Base-by-base conservation (phyloP, 2,888 invertebrate genomes). In the Hyles lineata region DNA sequence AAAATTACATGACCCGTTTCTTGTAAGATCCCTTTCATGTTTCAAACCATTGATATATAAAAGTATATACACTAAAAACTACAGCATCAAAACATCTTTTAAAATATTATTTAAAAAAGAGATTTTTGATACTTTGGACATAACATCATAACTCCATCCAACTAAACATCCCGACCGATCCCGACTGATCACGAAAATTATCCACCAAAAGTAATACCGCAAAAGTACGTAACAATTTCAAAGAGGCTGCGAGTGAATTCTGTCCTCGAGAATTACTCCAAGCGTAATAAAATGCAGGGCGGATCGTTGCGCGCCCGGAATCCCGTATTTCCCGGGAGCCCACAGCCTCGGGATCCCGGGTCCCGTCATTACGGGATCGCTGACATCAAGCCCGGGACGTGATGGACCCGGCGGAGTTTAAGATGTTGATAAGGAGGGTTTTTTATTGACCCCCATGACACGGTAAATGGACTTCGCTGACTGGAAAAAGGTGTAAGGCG, bases 361-460 rank as follows among this genome's bases (percentile, higher is more conserved):
- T 82, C 82, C 85, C 23, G 59, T 87, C 87, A 87, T 89, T 88
- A 87, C 83, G 79, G 81, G 81, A 77, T 81, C 55, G 85, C 85
- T 87, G 86, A 88, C 86, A 86, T 86, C 84, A 85, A 78, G 43
- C 19, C 17, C 17, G 50, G 32, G 69, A 62, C 73, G n/a, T 25
- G 58, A 72, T 35, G 35, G 70, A 73, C 75, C 74, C 43, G 6
- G n/a, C 17, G 55, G 50, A 52, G 32, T 60, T 52, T 62, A 52
- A 63, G 55, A 55, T 32, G 60, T 55, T 60, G 63, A 58, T 63
- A 62, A 63, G 32, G 62, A 21, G 58, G 29, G 11, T 21, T 43
- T 71, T 72, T 67, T 72, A 63, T 58, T 63, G 72, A 72, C 62
- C 55, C 55, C 55, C 19, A n/a, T 55, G 55, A 55, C n/a, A n/a